These are phyloP conservation scores for Tokudaia tokunoshimensis DNA, from an alignment of 2,797 vertebrate species.

Conservation along the genomic window DNA sequence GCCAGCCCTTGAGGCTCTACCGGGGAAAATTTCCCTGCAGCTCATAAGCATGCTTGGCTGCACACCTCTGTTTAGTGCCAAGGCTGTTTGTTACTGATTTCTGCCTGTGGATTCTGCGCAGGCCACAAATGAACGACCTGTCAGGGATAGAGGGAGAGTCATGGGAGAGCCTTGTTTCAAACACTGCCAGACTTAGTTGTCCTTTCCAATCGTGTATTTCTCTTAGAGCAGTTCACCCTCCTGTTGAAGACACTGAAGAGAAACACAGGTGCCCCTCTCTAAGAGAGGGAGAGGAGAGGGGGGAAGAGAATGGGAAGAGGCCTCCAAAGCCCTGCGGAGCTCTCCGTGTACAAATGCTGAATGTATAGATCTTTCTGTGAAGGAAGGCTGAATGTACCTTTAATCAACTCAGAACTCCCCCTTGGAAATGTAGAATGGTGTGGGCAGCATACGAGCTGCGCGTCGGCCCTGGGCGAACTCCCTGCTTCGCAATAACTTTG, in stretches of 20 bases:
- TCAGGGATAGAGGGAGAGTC: slow-evolving; percentile 24
- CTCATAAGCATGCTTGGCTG: slow-evolving; percentile 48
- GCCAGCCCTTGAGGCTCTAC: neutral
- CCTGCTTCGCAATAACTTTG: neutral
- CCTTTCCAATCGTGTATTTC: slow-evolving; percentile 18
- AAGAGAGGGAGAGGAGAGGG: fast-evolving
- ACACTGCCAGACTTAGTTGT: slow-evolving; percentile 11
- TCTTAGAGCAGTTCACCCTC: neutral
- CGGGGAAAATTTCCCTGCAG: neutral
- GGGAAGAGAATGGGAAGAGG: neutral
- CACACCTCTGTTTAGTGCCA: neutral
- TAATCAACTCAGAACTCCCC: slow-evolving; percentile 6
- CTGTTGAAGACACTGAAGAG: neutral
- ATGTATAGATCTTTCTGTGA: neutral
- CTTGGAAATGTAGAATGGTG: neutral
- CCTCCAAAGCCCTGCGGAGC: neutral
- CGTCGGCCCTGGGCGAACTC: neutral
- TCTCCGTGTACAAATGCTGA: neutral
- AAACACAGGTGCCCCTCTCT: neutral
- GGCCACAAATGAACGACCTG: neutral
- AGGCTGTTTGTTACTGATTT: slow-evolving; percentile 34
- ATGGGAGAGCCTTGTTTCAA: slow-evolving; percentile 8
- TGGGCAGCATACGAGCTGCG: neutral
- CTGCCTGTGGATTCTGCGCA: slow-evolving; percentile 42
- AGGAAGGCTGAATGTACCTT: neutral